Conservation (phyloP, 2,113 vertebrate genomes). For the Prietella phreatophila region DNA sequence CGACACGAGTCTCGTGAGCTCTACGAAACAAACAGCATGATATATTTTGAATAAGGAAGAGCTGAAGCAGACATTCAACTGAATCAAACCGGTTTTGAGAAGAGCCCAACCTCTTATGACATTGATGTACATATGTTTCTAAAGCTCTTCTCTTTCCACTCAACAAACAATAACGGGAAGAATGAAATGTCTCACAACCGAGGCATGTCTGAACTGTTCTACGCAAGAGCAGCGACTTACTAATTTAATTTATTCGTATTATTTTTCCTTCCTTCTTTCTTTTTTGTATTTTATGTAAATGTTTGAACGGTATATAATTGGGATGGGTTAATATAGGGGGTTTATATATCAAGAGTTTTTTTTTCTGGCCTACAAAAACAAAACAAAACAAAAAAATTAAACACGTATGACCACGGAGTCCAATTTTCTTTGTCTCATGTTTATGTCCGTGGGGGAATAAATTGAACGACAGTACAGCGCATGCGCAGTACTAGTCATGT, state of each 20-base stretch:
- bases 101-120: constrained; percentile 1
- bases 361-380: constrained; percentile 44
- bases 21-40: neutral
- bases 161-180: constrained; percentile 12
- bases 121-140: constrained; percentile 27
- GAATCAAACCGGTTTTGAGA: neutral
- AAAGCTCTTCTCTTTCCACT: constrained; percentile 36
- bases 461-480: neutral
- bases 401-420: constrained; percentile 7
- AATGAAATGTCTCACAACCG: constrained; percentile 30
- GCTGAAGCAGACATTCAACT: neutral
- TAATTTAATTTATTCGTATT: constrained; percentile 71
- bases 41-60: neutral
- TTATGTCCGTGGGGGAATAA: no score
- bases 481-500: neutral
- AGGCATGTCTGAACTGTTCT: constrained; percentile 34
- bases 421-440: neutral
- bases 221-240: constrained; percentile 46
- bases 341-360: constrained; percentile 62
- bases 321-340: constrained; percentile 58
- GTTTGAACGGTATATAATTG: constrained; percentile 65
- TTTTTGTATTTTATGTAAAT: constrained; percentile 73
- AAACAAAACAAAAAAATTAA: neutral
- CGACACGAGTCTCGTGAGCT: neutral
- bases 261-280: constrained; percentile 66